Conservation (phyloP, 1,140 invertebrate species). For the Dreissena polymorpha region DNA sequence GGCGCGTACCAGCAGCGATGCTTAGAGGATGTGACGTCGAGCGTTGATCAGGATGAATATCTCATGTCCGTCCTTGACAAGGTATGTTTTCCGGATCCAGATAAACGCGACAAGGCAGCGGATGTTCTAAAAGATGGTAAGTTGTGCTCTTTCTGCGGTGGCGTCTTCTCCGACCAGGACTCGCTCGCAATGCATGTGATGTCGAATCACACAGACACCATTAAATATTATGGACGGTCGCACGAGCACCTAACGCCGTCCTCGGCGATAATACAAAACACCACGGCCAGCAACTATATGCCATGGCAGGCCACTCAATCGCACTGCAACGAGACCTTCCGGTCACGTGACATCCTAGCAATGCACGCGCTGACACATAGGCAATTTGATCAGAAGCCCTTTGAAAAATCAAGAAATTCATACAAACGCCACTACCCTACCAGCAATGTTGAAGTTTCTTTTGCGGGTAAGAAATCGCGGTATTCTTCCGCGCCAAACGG, state of each 20-base stretch:
- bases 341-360: constrained; percentile 28
- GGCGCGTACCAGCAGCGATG: constrained; percentile 15
- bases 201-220: constrained; percentile 53
- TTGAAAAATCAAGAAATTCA: not conserved
- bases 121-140: constrained; percentile 24
- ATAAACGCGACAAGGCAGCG: not conserved
- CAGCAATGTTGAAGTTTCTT: not conserved
- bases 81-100: constrained; percentile 12
- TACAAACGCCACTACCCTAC: constrained; percentile 24
- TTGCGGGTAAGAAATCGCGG: not conserved
- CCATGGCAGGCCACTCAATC: constrained; percentile 8
- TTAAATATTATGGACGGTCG: not conserved
- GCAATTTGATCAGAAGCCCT: not conserved
- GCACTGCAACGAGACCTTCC: constrained; percentile 40
- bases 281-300: not conserved
- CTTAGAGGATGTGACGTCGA: constrained; percentile 44
- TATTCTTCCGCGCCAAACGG: not conserved
- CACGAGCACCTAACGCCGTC: not conserved
- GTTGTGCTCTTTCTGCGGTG: constrained; percentile 44
- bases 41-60: constrained; percentile 51
- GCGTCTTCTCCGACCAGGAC: constrained; percentile 49
- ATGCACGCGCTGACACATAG: constrained; percentile 50
- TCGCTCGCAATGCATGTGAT: constrained; percentile 59
- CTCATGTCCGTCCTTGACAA: constrained; percentile 50
- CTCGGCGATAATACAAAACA: not conserved